Evolutionary conservation across 1,140 invertebrate species (phyloP), one percentile per base, ranked within the genome.

Genomic region (Temnothorax curvispinosus): DNA sequence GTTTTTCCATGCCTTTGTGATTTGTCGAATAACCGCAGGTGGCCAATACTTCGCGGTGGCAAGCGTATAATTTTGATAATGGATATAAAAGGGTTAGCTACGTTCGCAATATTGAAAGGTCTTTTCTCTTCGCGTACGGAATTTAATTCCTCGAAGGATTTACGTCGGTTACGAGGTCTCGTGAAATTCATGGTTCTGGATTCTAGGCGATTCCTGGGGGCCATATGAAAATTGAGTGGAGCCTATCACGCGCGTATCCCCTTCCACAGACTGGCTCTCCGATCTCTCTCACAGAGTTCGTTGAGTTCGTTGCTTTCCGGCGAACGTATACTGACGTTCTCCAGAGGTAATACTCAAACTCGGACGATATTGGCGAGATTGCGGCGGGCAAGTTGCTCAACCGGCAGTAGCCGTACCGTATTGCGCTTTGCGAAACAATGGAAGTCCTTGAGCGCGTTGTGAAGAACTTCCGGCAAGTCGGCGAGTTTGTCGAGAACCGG

Each of bases 61-160:
- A 52, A 84, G 27, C 86, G 35, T 75, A 77, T 81, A 87, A 90
- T 87, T 84, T 60, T 76, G 80, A 84, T 90, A 90, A 90, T 90
- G 86, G 80, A 87, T 75, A 52, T 52, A 76, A 87, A 87, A 87
- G 75, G 52, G 38, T 44, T 62, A 64, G 15, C n/a, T 32, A 44
- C 18, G 7, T 35, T 71, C 44, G 62, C 21, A 2, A 0, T 56
- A 80, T 13, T 27, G n/a, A 9, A 9, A 47, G n/a, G 7, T 72
- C 27, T 27, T 82, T 44, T 87, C 56, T 71, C 44, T 86, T 21
- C n/a, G 11, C 52, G 18, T 54, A 15, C 27, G 60, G 60, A 87
- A 87, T 85, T 56, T 85, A 65, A 85, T 87, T 84, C 50, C 35
- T 69, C 27, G 75, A 67, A 56, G 8, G 62, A 85, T 80, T 77